phyloP scores from a whole-genome alignment of 2,888 invertebrate species.

The Pegoplata infirma region DNA sequence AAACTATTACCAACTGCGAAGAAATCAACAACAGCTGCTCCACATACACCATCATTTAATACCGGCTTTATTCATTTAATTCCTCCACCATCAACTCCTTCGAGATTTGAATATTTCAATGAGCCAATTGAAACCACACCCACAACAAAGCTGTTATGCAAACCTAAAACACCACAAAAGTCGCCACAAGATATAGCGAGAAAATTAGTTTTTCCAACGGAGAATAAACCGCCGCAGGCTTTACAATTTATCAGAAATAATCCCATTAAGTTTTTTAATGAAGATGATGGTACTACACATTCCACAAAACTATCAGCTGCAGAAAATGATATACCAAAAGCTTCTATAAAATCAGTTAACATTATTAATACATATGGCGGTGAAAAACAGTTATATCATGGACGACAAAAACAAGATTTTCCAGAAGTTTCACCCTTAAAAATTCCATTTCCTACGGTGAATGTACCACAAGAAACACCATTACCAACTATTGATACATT shows the following conservation, averaged over 20 bases:
- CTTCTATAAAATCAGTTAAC: constrained; percentile 44
- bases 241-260: not conserved
- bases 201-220: constrained; percentile 54
- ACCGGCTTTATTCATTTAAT: no score
- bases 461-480: constrained; percentile 60
- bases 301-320: not conserved
- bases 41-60: no score
- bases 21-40: no score
- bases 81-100: no score
- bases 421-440: constrained; percentile 60
- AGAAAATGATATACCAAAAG: constrained; percentile 34
- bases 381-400: not conserved
- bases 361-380: no score
- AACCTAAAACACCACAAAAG: constrained; percentile 38
- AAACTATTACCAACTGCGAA: not conserved
- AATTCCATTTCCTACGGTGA: constrained; percentile 53
- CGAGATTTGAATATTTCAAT: no score
- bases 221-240: not conserved
- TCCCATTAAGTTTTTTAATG: not conserved
- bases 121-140: not conserved
- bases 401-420: constrained; percentile 33
- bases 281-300: not conserved
- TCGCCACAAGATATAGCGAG: constrained; percentile 60
- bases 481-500: constrained; percentile 60
- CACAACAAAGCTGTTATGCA: not conserved